Base-by-base conservation (phyloP, 2,888 invertebrate genomes). In the Notodonta dromedarius region DNA sequence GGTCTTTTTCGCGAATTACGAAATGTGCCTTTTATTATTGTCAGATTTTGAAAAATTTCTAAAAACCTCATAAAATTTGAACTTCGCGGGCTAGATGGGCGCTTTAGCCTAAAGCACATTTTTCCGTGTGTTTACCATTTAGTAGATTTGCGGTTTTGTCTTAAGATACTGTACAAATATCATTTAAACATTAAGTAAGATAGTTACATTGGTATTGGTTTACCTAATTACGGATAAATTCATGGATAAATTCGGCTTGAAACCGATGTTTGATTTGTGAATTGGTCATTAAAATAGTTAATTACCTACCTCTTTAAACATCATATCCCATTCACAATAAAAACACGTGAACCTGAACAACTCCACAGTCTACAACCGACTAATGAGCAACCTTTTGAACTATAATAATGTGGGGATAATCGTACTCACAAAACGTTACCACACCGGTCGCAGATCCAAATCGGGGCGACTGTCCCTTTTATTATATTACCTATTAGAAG, bases 401-500 rank as follows among this genome's bases (percentile, higher is more conserved):
- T 75, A 70, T 73, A 76, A 73, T 76, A 78, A 77, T 76, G 73
- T 74, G 71, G 76, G 60, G 68, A 79, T 78, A 67, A 76, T 80
- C 77, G 78, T 79, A 78, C 73, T 75, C 75, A 80, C 78, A 82
- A 81, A 83, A 84, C 76, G 73, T 71, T 71, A 70, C 70, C 63
- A 69, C 71, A 72, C 70, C 66, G 70, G 59, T 69, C 69, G 68
- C 70, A 78, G 76, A 78, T 76, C 76, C 77, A 70, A 79, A 84
- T 82, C 76, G 77, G 79, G 24, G 55, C 74, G 74, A 77, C 80
- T 85, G 85, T 86, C 86, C 85, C 86, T 86, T 86, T 85, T 69
- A 85, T 85, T 83, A 82, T 76, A 74, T 74, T 72, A 79, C 73
- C 74, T 84, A 86, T 84, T 87, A 80, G 83, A 85, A 85, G 82